Percentiles rank a stretch among this genome's conserved stretches.
These are phyloP conservation scores for Agapornis canus DNA, from an alignment of 2,797 vertebrate genomes.

Conservation along the genomic window DNA sequence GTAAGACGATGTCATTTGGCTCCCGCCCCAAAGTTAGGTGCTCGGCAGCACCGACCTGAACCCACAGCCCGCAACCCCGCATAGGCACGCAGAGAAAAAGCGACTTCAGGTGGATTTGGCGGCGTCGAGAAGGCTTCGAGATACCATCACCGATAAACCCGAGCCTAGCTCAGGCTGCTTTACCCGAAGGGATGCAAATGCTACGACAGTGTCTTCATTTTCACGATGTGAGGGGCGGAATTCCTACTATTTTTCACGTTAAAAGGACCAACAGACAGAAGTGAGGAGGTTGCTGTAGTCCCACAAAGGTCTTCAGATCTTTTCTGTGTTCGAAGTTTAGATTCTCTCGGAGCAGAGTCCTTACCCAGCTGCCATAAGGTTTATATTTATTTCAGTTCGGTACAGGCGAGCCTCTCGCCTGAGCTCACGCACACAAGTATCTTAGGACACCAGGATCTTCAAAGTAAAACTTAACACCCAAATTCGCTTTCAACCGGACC, in stretches of 20 bases:
- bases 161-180: neutral
- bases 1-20: neutral
- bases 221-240: neutral
- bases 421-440: neutral
- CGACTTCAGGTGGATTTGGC: neutral
- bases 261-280: neutral
- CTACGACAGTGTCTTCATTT: rapidly evolving
- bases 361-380: neutral
- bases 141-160: rapidly evolving
- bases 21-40: neutral
- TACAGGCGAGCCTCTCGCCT: neutral
- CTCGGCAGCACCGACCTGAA: neutral
- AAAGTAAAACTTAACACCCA: neutral
- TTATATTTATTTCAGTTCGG: rapidly evolving
- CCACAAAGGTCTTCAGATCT: neutral
- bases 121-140: neutral
- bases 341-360: neutral
- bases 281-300: neutral
- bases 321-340: rapidly evolving
- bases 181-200: neutral
- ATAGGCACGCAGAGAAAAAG: rapidly evolving
- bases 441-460: too few relatives aligned
- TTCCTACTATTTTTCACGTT: neutral
- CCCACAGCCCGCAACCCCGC: rapidly evolving
- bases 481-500: neutral